A percentile compares a stretch with the other conserved stretches of the same genome.
These are phyloP conservation scores for Reticulitermes lucifugus DNA, from an alignment of 2,888 invertebrate genomes.

Conservation along the genomic window DNA sequence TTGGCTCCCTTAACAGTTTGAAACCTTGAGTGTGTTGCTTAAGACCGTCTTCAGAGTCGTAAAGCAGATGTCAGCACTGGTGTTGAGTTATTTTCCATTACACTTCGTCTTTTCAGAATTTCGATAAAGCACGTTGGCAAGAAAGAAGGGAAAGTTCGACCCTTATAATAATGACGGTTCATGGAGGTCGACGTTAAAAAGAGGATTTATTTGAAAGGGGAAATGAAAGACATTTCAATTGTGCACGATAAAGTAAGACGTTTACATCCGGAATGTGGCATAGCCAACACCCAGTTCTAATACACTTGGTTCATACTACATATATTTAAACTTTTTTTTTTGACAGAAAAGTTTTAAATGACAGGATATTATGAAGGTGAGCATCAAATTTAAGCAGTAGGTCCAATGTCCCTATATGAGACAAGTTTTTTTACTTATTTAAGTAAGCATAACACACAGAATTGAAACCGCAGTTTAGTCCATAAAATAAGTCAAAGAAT, in stretches of 20 bases:
- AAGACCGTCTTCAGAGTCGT: background rate
- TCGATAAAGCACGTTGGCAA: conserved; percentile 21
- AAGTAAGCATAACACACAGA: no score
- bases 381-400: no score
- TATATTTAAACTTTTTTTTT: background rate
- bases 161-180: background rate
- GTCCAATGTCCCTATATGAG: no score
- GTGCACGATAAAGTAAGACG: background rate
- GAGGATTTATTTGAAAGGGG: background rate
- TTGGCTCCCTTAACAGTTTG: no score
- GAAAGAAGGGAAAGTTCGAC: background rate
- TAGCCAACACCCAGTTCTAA: background rate
- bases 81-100: background rate
- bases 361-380: no score
- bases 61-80: background rate
- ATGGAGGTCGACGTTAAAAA: background rate
- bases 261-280: background rate
- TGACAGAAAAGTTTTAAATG: no score
- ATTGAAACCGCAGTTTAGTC: no score
- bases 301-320: background rate
- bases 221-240: background rate
- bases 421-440: no score
- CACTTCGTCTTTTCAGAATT: background rate
- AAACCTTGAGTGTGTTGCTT: no score
- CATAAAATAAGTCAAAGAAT: no score